phyloP scores from a whole-genome alignment of 1,140 invertebrate genomes.

The Cotesia vestalis region DNA sequence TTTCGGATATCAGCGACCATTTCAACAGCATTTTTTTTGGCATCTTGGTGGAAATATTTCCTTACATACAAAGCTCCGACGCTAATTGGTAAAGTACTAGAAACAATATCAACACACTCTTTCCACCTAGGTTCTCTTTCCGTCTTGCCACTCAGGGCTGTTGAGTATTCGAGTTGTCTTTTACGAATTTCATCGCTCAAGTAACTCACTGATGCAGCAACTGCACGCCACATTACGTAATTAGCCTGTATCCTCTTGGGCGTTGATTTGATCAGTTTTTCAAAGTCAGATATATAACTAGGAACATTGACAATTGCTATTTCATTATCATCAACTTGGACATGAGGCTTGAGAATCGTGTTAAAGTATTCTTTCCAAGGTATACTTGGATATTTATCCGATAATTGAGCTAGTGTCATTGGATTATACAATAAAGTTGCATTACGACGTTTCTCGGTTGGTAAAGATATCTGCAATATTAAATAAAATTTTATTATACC shows the following conservation, averaged over 20 bases:
- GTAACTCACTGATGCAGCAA: constrained; percentile 77
- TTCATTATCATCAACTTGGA: constrained; percentile 75
- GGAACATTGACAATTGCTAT: constrained; percentile 74
- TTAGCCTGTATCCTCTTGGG: constrained; percentile 76
- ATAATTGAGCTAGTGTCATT: constrained; percentile 81
- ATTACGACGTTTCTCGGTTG: constrained; percentile 90
- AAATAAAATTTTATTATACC: background rate
- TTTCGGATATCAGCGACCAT: constrained; percentile 84
- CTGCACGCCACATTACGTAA: constrained; percentile 84
- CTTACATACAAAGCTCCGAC: constrained; percentile 70
- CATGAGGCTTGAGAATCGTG: constrained; percentile 72
- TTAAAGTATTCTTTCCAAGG: constrained; percentile 87
- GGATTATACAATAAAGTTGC: constrained; percentile 91
- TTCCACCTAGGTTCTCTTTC: constrained; percentile 85
- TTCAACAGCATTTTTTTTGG: constrained; percentile 69
- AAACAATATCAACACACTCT: constrained; percentile 79
- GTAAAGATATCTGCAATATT: constrained; percentile 80
- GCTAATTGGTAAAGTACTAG: constrained; percentile 78
- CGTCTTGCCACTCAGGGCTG: constrained; percentile 77
- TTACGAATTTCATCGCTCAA: constrained; percentile 77
- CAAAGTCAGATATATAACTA: constrained; percentile 69
- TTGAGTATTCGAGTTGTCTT: constrained; percentile 77
- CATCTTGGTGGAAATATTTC: constrained; percentile 68
- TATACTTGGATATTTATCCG: constrained; percentile 77
- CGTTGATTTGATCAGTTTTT: constrained; percentile 65